phyloP scores from a whole-genome alignment of 2,797 vertebrate genomes.

The Chaenodraco wilsoni region DNA sequence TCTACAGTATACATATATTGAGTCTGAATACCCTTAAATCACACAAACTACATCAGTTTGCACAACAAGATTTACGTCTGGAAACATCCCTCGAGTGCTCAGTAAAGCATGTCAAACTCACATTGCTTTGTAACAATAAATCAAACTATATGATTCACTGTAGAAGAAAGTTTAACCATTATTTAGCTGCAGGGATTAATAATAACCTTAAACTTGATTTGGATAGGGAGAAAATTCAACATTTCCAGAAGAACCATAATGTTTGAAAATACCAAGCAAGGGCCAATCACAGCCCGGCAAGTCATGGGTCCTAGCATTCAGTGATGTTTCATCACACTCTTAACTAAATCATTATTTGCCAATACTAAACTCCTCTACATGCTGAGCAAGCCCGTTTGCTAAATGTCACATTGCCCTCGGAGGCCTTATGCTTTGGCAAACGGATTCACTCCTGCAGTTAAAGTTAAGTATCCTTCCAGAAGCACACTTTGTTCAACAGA shows the following conservation, averaged over 20 bases:
- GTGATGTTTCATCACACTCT: background rate
- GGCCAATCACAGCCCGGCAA: background rate
- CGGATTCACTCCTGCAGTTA: slow-evolving; percentile 28
- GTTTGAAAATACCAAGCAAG: background rate
- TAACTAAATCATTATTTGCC: slow-evolving; percentile 19
- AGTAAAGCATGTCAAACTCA: background rate
- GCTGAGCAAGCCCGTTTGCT: slow-evolving; percentile 5
- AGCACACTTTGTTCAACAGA: slow-evolving; percentile 15
- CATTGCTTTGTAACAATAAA: background rate
- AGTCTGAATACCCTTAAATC: background rate
- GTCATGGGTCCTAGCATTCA: background rate
- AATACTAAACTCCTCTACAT: background rate
- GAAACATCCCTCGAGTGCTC: background rate
- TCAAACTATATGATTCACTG: background rate
- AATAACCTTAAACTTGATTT: background rate
- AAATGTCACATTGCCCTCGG: slow-evolving; percentile 25
- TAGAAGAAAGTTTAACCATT: background rate
- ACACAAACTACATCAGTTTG: background rate
- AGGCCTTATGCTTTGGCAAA: slow-evolving; percentile 10
- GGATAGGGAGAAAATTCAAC: background rate
- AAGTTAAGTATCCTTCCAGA: slow-evolving; percentile 26
- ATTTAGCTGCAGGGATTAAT: background rate
- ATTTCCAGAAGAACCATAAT: background rate
- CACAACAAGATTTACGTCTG: background rate
- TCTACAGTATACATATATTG: background rate